Conservation (phyloP, 2,113 vertebrate genomes). For the Willisornis vidua region DNA sequence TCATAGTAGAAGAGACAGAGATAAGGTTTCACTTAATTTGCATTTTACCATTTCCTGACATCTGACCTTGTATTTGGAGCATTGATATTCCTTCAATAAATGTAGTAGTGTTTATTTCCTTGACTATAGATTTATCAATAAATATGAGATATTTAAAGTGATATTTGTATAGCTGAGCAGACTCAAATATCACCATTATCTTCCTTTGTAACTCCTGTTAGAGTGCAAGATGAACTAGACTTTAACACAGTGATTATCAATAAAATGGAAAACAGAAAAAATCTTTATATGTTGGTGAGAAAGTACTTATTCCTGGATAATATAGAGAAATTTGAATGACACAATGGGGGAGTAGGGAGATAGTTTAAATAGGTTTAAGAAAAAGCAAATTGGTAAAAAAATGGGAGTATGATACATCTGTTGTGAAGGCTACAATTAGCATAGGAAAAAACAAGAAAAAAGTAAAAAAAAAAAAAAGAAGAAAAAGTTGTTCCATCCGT, state of each 20-base stretch:
- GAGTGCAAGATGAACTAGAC: not conserved
- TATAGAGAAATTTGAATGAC: not conserved
- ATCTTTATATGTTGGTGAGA: not conserved
- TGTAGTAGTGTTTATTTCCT: not conserved
- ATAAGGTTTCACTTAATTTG: not conserved
- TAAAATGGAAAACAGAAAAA: not conserved
- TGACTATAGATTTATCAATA: not conserved
- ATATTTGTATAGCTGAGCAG: not conserved
- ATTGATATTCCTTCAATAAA: not conserved
- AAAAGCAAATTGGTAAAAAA: not conserved
- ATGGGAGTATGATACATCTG: not conserved
- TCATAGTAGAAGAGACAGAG: not conserved
- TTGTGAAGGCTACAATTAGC: not conserved
- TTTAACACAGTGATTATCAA: not conserved
- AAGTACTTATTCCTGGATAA: not conserved
- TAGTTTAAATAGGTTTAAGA: not conserved
- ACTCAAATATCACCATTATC: not conserved
- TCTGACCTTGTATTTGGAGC: not conserved
- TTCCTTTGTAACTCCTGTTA: not conserved
- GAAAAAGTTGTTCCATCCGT: not conserved
- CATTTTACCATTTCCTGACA: not conserved
- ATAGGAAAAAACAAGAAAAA: not conserved
- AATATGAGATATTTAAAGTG: not conserved
- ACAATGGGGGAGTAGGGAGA: not conserved
- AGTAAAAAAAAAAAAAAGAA: not conserved